Evolutionary conservation across 2,797 vertebrate genomes (phyloP).

Genomic region (Botia almorhae): DNA sequence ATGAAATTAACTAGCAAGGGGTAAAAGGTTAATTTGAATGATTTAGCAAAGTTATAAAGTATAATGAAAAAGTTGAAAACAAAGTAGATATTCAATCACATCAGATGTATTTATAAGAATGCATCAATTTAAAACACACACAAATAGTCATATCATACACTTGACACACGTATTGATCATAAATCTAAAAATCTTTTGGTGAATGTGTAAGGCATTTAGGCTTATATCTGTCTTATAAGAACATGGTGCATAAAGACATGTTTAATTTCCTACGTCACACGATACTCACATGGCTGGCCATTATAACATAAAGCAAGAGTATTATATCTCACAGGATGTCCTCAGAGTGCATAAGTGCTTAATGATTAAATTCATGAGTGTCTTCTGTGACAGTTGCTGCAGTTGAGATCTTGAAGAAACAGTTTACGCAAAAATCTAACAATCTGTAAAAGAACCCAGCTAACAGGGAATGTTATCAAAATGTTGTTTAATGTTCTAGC

Average conservation of each 20-base stretch:
- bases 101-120: not conserved
- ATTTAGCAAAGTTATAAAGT: slow-evolving; percentile 25
- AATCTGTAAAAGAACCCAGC: no score
- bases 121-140: not conserved
- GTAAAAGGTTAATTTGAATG: slow-evolving; percentile 43
- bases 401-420: no score
- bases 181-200: not conserved
- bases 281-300: slow-evolving; percentile 54
- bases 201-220: not conserved
- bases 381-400: no score
- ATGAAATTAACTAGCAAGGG: slow-evolving; percentile 55
- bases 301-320: slow-evolving; percentile 18
- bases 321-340: not conserved
- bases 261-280: slow-evolving; percentile 65
- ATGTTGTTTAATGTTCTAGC: no score
- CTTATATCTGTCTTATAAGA: not conserved
- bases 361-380: no score
- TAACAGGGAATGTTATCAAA: no score
- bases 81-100: not conserved
- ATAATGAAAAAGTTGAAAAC: not conserved
- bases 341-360: not conserved
- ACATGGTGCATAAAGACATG: not conserved
- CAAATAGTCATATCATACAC: not conserved
- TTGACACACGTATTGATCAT: not conserved
- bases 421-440: no score